These are phyloP conservation scores for Rattus norvegicus DNA, from an alignment of 2,113 vertebrate species.

Conservation along the genomic window GRCr8 NC_086028.1:49186501-49187000, in stretches of 20 bases:
- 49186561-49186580: slow-evolving; percentile 7
- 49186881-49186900: slow-evolving; percentile 61
- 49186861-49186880: slow-evolving; percentile 38
- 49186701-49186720: background rate
- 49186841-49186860: background rate
- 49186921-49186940: slow-evolving; percentile 57
- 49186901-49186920: slow-evolving; percentile 62
- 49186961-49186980: slow-evolving; percentile 73
- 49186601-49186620: slow-evolving; percentile 47
- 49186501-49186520: slow-evolving; percentile 13
- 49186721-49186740: background rate
- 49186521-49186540: background rate
- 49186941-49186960: slow-evolving; percentile 67
- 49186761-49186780: background rate
- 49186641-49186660: no score
- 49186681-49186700: background rate
- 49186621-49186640: background rate
- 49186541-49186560: slow-evolving; percentile 48
- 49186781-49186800: background rate
- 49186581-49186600: slow-evolving; percentile 60
- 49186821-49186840: background rate
- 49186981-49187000: slow-evolving; percentile 72
- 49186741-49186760: slow-evolving; percentile 11
- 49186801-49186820: slow-evolving; percentile 3
- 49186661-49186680: background rate